A percentile compares a stretch with the other conserved stretches of the same genome.
Evolutionary conservation across 2,797 vertebrate genomes (phyloP).

Genomic region (Manis javanica): DNA sequence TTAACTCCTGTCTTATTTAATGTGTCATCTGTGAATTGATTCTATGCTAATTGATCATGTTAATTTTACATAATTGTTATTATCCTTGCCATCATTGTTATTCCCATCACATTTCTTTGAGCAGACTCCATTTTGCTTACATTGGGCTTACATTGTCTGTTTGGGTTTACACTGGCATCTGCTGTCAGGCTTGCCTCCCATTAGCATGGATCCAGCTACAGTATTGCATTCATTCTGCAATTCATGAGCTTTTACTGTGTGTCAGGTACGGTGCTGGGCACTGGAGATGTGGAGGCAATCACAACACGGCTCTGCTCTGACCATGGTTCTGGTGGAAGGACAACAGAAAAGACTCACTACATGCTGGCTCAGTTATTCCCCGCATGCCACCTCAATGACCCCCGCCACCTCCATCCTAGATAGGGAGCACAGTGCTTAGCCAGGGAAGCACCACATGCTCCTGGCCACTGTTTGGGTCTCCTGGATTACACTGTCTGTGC

Average conservation of each 20-base stretch:
- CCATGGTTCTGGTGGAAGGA: neutral
- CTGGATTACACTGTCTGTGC: neutral
- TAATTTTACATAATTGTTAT: conserved; percentile 66
- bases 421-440: neutral
- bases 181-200: conserved; percentile 52
- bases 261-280: neutral
- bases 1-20: conserved; percentile 36
- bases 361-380: neutral
- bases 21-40: conserved; percentile 67
- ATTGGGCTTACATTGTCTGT: neutral
- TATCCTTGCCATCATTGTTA: conserved; percentile 70
- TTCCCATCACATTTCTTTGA: conserved; percentile 50
- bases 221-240: neutral
- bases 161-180: conserved; percentile 63
- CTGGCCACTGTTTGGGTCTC: neutral
- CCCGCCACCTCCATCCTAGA: neutral
- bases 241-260: neutral
- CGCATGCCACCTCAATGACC: neutral
- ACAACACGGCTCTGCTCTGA: neutral
- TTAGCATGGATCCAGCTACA: neutral
- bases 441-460: neutral
- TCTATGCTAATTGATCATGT: conserved; percentile 67
- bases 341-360: neutral
- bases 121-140: conserved; percentile 58
- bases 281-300: neutral